These are phyloP conservation scores for Zaprionus nigranus DNA, from an alignment of 1,140 invertebrate species.

Conservation along the genomic window DNA sequence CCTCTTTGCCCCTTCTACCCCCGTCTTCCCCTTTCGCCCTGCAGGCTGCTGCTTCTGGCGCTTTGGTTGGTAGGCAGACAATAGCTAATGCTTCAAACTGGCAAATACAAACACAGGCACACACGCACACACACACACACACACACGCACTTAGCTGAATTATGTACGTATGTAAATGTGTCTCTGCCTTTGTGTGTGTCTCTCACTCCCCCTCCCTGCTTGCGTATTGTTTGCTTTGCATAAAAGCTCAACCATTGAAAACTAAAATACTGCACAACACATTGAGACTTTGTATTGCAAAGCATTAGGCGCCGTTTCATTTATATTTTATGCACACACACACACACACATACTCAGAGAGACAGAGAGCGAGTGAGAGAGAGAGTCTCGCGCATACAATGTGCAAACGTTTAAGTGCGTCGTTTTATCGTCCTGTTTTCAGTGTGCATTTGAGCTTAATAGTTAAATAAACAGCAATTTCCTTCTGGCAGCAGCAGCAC, in stretches of 20 bases:
- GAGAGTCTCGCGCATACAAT: slow-evolving; percentile 16
- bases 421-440: slow-evolving; percentile 46
- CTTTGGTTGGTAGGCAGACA: slow-evolving; percentile 44
- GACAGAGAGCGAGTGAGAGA: not conserved
- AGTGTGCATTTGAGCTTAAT: slow-evolving; percentile 75
- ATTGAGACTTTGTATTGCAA: slow-evolving; percentile 76
- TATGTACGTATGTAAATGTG: slow-evolving; percentile 25
- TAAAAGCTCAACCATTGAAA: slow-evolving; percentile 80
- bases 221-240: slow-evolving; percentile 71
- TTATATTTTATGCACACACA: slow-evolving; percentile 79
- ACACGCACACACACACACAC: slow-evolving; percentile 37
- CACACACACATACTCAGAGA: slow-evolving; percentile 8
- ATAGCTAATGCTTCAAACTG: slow-evolving; percentile 72
- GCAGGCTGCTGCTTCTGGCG: not conserved
- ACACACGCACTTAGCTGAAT: slow-evolving; percentile 40
- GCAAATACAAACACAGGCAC: slow-evolving; percentile 71
- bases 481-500: slow-evolving; percentile 55
- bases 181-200: slow-evolving; percentile 13
- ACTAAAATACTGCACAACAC: slow-evolving; percentile 81
- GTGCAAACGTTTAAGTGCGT: slow-evolving; percentile 37
- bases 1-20: not conserved
- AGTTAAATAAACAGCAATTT: slow-evolving; percentile 79
- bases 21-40: not conserved
- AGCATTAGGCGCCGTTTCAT: slow-evolving; percentile 77
- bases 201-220: not conserved